Evolutionary conservation across 2,113 vertebrate genomes (phyloP).

Genomic region (Sinocyclocheilus maitianheensis): DNA sequence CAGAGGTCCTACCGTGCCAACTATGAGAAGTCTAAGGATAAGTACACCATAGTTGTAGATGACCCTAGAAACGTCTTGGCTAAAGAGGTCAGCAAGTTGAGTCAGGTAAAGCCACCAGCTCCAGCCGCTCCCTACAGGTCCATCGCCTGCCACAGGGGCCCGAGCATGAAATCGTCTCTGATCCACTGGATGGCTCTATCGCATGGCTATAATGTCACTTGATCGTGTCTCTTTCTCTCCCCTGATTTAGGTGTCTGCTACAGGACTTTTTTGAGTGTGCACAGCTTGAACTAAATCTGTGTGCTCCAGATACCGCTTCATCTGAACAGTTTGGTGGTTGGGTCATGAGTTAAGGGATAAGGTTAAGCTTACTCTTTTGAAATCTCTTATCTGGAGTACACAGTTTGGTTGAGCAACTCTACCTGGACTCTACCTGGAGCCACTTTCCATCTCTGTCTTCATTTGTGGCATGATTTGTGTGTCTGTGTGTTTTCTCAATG

Average conservation of each 20-base stretch:
- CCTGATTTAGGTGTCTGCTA: constrained; percentile 57
- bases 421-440: constrained; percentile 51
- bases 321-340: not conserved
- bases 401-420: constrained; percentile 59
- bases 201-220: constrained; percentile 66
- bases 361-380: not conserved
- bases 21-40: constrained; percentile 92
- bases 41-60: constrained; percentile 91
- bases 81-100: constrained; percentile 86
- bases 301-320: constrained; percentile 59
- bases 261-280: constrained; percentile 76
- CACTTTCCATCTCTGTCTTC: constrained; percentile 70
- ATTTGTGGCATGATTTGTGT: constrained; percentile 81
- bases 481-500: constrained; percentile 60
- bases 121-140: constrained; percentile 54
- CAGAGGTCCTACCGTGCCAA: constrained; percentile 90
- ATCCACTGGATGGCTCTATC: constrained; percentile 66
- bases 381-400: constrained; percentile 48
- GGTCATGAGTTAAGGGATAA: not conserved
- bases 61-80: constrained; percentile 91
- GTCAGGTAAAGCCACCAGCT: constrained; percentile 84
- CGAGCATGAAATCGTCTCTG: constrained; percentile 70
- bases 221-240: constrained; percentile 29
- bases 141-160: constrained; percentile 35
- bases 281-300: constrained; percentile 66